Evolutionary conservation across 2,888 invertebrate genomes (phyloP).

Genomic region (Epirrhoe alternata): DNA sequence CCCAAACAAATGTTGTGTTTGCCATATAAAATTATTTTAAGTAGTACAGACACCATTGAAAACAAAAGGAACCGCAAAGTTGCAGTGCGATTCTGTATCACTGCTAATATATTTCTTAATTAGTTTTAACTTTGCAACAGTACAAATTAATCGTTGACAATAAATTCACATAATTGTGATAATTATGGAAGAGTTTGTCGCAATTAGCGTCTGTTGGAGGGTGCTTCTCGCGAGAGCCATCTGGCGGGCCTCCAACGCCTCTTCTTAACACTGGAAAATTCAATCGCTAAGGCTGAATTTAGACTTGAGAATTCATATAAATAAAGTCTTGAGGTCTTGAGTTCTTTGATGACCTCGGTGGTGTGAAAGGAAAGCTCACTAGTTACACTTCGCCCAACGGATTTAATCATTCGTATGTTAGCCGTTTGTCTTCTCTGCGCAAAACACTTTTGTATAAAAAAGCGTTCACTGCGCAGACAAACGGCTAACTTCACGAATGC

Average conservation of each 20-base stretch:
- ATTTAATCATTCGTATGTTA: too few species aligned
- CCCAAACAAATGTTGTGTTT: too few species aligned
- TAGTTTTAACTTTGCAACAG: slow-evolving; percentile 36
- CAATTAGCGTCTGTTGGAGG: slow-evolving; percentile 79
- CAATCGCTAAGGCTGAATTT: slow-evolving; percentile 41
- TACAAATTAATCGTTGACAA: slow-evolving; percentile 57
- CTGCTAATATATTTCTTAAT: slow-evolving; percentile 35
- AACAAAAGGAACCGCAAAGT: background rate
- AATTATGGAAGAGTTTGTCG: slow-evolving; percentile 79
- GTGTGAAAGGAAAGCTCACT: background rate
- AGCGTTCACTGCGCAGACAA: too few species aligned
- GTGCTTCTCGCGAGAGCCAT: slow-evolving; percentile 74
- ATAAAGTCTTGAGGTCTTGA: background rate
- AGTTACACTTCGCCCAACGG: too few species aligned
- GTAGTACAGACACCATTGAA: too few species aligned
- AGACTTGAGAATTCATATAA: slow-evolving; percentile 21
- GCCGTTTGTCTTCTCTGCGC: too few species aligned
- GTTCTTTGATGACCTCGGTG: background rate
- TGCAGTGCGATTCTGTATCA: slow-evolving; percentile 5
- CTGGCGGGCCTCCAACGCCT: slow-evolving; percentile 77
- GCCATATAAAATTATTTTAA: too few species aligned
- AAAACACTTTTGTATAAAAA: too few species aligned
- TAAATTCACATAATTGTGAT: slow-evolving; percentile 66
- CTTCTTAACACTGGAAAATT: slow-evolving; percentile 67
- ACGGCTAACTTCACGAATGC: too few species aligned